Evolutionary conservation across 2,113 vertebrate genomes (phyloP), one percentile per base, ranked within the genome.

Genomic region (Cranoglanis bouderius): DNA sequence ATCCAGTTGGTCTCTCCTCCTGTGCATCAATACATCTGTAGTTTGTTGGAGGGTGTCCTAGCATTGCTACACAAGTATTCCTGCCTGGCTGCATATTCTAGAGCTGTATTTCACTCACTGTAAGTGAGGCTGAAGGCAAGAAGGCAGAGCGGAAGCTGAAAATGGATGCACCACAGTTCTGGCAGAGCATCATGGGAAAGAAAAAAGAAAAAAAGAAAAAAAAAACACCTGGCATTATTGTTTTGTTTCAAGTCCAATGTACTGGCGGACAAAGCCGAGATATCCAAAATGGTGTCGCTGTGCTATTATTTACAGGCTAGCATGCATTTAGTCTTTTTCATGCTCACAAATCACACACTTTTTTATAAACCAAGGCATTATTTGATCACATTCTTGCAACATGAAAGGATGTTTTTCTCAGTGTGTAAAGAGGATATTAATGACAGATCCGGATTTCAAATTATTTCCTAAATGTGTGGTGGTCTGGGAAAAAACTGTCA

Each of bases 161-260:
- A 53, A 81, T 81, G 18, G 78, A 53, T 81, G 29, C 49, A 19
- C 46, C n/a, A 55, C 16, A 32, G 78, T 81, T 16, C 78, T 80
- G 77, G 77, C 77, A 53, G 14, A 53, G 77, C 29, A 55, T 81
- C n/a, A 55, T 1, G 26, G 67, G 46, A n/a, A n/a, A n/a, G n/a
- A n/a, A n/a, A n/a, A n/a, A n/a, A n/a, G 77, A 29, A 4, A 8
- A n/a, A n/a, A 55, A 49, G 53, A n/a, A n/a, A 51, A 32, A 29
- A 53, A 1, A n/a, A 21, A 43, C 29, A 67, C 63, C 83, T 67
- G 59, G 46, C 40, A 32, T 85, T 67, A 67, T 51, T 32, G 61
- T 51, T 70, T 67, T 12, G 51, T 70, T 85, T 85, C 43, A 67
- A 35, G 46, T 46, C 61, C 59, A 63, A 67, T 84, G 53, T 84